A percentile compares a stretch with the other conserved stretches of the same genome.
Conservation (phyloP, 2,888 invertebrate genomes). For the Rhimphoctona megacephalus region DNA sequence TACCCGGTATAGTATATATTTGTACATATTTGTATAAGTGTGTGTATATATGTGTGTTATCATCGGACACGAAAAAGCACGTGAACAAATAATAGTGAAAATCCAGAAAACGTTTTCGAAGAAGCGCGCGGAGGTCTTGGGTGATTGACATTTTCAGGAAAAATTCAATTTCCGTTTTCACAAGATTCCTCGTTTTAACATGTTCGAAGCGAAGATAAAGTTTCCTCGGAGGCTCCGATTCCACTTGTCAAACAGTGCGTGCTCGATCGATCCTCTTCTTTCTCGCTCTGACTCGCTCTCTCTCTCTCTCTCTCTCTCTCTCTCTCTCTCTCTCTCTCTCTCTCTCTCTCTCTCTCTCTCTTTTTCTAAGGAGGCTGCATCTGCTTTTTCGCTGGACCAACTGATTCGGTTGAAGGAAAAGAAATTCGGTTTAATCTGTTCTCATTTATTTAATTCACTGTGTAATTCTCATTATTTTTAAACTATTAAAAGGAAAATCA, state of each 20-base stretch:
- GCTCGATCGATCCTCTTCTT: conserved; percentile 9
- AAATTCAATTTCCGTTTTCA: conserved; percentile 59
- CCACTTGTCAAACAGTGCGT: conserved; percentile 55
- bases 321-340: no score
- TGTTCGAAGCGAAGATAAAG: conserved; percentile 56
- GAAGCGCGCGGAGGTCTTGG: not conserved
- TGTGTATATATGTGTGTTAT: not conserved
- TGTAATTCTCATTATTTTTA: not conserved
- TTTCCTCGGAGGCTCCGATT: conserved; percentile 50
- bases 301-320: not conserved
- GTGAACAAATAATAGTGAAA: conserved; percentile 28
- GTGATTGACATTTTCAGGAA: conserved; percentile 50
- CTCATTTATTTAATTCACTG: not conserved
- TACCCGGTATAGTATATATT: not conserved
- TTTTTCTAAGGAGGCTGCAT: conserved; percentile 7
- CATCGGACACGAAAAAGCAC: conserved; percentile 22
- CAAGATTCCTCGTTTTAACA: conserved; percentile 50
- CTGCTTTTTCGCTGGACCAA: not conserved
- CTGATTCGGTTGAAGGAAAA: conserved; percentile 3
- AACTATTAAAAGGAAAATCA: not conserved
- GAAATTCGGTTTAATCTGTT: not conserved
- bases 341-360: no score
- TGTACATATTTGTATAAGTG: not conserved
- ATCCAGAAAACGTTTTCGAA: conserved; percentile 26
- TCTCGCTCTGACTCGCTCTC: not conserved